Conservation (phyloP, 2,888 invertebrate species). For the Cephus spinipes region DNA sequence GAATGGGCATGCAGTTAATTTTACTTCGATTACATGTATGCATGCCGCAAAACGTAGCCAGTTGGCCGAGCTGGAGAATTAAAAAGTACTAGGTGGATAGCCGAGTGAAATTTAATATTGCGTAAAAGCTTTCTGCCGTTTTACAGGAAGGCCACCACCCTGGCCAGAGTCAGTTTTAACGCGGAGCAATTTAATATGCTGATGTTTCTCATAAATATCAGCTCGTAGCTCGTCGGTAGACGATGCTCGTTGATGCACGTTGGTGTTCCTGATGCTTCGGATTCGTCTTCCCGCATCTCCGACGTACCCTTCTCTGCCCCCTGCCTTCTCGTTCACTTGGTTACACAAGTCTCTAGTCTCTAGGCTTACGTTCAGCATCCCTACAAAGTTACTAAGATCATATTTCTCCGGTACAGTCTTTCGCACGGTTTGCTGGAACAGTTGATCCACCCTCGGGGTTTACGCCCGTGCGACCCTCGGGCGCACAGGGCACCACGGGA, state of each 20-base stretch:
- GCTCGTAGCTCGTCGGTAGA: slow-evolving; percentile 13
- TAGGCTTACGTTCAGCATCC: too few relatives aligned
- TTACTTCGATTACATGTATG: too few relatives aligned
- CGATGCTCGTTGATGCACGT: slow-evolving; percentile 8
- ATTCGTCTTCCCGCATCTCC: slow-evolving; percentile 1
- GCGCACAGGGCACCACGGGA: slow-evolving; percentile 12
- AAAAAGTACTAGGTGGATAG: slow-evolving; percentile 14
- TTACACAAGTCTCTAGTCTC: too few relatives aligned
- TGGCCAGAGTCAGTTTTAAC: slow-evolving; percentile 37
- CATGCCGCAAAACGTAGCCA: background rate
- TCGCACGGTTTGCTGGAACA: too few relatives aligned
- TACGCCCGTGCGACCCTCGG: background rate
- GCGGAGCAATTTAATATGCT: slow-evolving; percentile 42
- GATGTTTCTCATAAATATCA: slow-evolving; percentile 39
- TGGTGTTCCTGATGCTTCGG: slow-evolving; percentile 12
- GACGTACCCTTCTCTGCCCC: too few relatives aligned
- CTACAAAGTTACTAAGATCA: too few relatives aligned
- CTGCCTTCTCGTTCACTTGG: too few relatives aligned
- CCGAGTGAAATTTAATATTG: slow-evolving; percentile 33
- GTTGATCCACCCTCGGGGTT: too few relatives aligned
- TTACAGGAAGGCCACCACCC: slow-evolving; percentile 5
- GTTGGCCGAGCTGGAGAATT: background rate
- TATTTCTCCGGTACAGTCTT: too few relatives aligned
- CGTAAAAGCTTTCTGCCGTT: slow-evolving; percentile 41
- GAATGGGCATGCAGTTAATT: too few relatives aligned